Base-by-base conservation (phyloP, 1,140 invertebrate genomes). In the Hylyphantes graminicola region DNA sequence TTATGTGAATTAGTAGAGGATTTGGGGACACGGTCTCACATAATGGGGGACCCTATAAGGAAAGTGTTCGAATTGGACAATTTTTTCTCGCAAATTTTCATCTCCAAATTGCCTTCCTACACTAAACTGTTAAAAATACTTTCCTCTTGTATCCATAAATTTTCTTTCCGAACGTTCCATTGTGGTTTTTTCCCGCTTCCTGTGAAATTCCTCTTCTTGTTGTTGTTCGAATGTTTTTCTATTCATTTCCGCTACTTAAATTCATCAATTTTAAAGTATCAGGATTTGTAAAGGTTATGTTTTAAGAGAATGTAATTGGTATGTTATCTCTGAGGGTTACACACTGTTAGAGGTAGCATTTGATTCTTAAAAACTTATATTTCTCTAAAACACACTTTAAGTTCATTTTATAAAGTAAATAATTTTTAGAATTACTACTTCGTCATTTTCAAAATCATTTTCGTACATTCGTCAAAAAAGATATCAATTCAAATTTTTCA, bases 91-190 rank as follows among this genome's bases (percentile, higher is more conserved):
- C 48, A 57, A 78, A 78, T 65, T 76, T 76, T 63, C 35, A 61
- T 50, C n/a, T 21, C n/a, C n/a, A 51, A 78, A 78, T 78, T 64
- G 67, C 75, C 65, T 78, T n/a, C 75, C 75, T 63, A 15, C 55
- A 54, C 51, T 67, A 65, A 67, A 21, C 54, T 35, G 75, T 54
- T 67, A 65, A 78, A 78, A 78, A 78, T 78, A 78, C 48, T 78
- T 78, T 78, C 75, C 75, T 76, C 17, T 54, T 35, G 13, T 13
- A 65, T 67, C 75, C 35, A 63, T 11, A 78, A 15, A 53, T 78
- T 78, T 78, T 78, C 50, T n/a, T 50, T n/a, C 6, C 2, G 35
- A 76, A 7, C 11, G 15, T 63, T 76, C 59, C 35, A 4, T 54
- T 67, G 35, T 65, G 11, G 15, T 54, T 67, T 54, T 67, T 78